Conservation (phyloP, 2,888 invertebrate species). For the Asteroscopus sphinx region DNA sequence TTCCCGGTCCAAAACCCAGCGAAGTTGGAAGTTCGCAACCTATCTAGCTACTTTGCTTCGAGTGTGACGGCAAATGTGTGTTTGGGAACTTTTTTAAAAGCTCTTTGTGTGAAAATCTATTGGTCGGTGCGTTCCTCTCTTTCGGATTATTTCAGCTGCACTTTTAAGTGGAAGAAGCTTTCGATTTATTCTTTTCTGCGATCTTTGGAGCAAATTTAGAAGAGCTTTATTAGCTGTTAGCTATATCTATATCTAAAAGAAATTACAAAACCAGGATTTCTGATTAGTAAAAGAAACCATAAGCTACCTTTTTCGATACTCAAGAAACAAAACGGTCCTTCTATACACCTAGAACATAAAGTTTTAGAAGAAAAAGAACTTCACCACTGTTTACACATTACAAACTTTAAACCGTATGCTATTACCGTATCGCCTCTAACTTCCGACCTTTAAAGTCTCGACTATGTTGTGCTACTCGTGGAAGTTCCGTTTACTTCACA, state of each 20-base stretch:
- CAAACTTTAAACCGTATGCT: conserved; percentile 32
- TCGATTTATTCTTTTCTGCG: conserved; percentile 19
- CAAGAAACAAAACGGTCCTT: too few relatives aligned
- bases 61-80: conserved; percentile 60
- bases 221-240: conserved; percentile 13
- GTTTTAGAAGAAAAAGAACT: conserved; percentile 9
- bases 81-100: conserved; percentile 59
- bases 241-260: neutral
- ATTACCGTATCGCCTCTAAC: conserved; percentile 30
- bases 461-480: conserved; percentile 22
- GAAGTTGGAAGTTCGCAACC: conserved; percentile 65
- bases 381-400: conserved; percentile 16
- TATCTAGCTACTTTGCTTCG: conserved; percentile 60
- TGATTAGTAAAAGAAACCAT: too few relatives aligned
- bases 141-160: conserved; percentile 52
- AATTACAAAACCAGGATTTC: conserved; percentile 2
- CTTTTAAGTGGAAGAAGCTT: conserved; percentile 34
- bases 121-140: conserved; percentile 43
- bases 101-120: conserved; percentile 57
- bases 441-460: conserved; percentile 20
- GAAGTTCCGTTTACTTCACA: conserved; percentile 34
- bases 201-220: conserved; percentile 13
- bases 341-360: too few relatives aligned
- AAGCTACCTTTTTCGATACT: too few relatives aligned
- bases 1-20: conserved; percentile 58